Percentiles rank a stretch among this genome's conserved stretches.
Evolutionary conservation across 2,797 vertebrate genomes (phyloP).

Genomic region (Eidolon dupreanum): DNA sequence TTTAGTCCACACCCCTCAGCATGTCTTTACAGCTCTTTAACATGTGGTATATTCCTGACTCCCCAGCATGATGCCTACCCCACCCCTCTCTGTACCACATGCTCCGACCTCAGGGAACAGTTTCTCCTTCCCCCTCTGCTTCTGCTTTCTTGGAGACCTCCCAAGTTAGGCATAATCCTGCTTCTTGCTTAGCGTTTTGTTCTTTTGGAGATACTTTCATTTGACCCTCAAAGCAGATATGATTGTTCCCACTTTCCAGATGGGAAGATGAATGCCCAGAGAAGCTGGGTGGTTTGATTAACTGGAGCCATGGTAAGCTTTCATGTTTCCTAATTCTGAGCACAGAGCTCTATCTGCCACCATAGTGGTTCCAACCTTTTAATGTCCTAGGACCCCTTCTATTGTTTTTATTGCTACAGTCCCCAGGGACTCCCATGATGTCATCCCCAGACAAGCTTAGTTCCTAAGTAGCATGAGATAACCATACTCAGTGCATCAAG

Average conservation of each 20-base stretch:
- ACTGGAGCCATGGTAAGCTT: fast-evolving
- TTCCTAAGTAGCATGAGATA: neutral
- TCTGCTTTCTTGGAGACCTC: neutral
- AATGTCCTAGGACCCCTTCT: slow-evolving; percentile 5
- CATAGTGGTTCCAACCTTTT: neutral
- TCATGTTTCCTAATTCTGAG: neutral
- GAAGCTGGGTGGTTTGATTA: neutral
- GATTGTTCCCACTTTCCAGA: neutral
- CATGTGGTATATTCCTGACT: fast-evolving
- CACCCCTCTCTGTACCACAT: fast-evolving
- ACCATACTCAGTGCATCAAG: neutral
- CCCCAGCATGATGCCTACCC: no score
- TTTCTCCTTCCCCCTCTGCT: neutral
- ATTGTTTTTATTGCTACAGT: slow-evolving; percentile 26
- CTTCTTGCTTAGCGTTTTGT: neutral
- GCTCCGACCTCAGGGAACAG: neutral
- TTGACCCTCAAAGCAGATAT: neutral
- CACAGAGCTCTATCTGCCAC: neutral
- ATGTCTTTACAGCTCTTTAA: neutral
- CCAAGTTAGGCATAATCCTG: neutral
- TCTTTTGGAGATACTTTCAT: neutral
- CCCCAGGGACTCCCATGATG: slow-evolving; percentile 45
- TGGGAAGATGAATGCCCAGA: neutral
- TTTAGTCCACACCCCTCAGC: neutral
- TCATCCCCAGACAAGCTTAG: slow-evolving; percentile 64